Evolutionary conservation across 1,140 invertebrate species (phyloP).

Genomic region (Popillia japonica): DNA sequence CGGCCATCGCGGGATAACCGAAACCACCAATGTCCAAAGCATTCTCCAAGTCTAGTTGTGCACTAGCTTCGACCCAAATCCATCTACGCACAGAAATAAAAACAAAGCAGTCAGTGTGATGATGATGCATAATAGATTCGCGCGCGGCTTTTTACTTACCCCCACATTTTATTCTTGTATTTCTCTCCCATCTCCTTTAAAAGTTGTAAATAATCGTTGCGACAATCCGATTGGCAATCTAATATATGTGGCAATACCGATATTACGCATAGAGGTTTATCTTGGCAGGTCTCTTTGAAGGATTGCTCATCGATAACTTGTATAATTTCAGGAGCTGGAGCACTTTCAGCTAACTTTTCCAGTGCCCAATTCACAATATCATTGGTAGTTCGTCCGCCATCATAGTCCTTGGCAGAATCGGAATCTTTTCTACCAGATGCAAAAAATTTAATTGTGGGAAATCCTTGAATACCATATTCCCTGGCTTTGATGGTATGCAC

Average conservation of each 20-base stretch:
- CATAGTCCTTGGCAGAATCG: slow-evolving; percentile 78
- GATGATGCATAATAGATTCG: neutral
- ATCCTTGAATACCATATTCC: slow-evolving; percentile 86
- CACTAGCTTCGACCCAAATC: slow-evolving; percentile 92
- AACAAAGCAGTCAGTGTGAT: too few relatives aligned
- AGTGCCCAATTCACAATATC: slow-evolving; percentile 94
- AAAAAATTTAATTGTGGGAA: slow-evolving; percentile 98
- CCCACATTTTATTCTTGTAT: slow-evolving; percentile 96
- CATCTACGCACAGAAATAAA: slow-evolving; percentile 69
- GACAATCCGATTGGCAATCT: slow-evolving; percentile 94
- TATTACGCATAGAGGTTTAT: slow-evolving; percentile 91
- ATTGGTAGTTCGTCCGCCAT: slow-evolving; percentile 87
- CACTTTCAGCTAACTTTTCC: slow-evolving; percentile 85
- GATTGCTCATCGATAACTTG: slow-evolving; percentile 72
- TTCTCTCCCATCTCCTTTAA: slow-evolving; percentile 85
- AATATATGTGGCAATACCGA: slow-evolving; percentile 95
- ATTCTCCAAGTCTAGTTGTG: slow-evolving; percentile 86
- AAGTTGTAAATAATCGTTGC: slow-evolving; percentile 86
- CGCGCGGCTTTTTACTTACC: slow-evolving; percentile 67
- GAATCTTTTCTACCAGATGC: slow-evolving; percentile 79
- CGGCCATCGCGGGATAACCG: slow-evolving; percentile 93
- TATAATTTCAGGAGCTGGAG: slow-evolving; percentile 88
- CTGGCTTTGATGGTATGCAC: slow-evolving; percentile 82
- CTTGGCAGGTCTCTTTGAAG: slow-evolving; percentile 80
- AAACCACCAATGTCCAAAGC: slow-evolving; percentile 93